A percentile compares a stretch with the other conserved stretches of the same genome.
Evolutionary conservation across 2,113 vertebrate genomes (phyloP).

Genomic region (Verasper variegatus): DNA sequence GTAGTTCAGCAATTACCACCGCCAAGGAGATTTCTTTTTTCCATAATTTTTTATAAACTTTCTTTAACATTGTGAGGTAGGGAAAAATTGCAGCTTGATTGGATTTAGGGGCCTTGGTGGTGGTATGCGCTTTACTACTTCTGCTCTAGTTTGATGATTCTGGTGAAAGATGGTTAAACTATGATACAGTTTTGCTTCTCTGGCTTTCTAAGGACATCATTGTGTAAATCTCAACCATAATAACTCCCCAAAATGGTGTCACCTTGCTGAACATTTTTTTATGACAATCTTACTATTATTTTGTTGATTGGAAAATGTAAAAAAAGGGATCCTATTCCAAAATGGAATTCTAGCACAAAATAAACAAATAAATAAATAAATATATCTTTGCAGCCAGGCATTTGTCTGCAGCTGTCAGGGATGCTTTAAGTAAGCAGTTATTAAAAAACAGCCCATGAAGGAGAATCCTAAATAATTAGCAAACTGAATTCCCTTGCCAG

Average conservation of each 20-base stretch:
- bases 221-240: too few species aligned
- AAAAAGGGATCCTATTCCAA: slow-evolving; percentile 1
- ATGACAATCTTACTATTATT: neutral
- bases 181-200: too few species aligned
- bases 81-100: too few species aligned
- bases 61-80: too few species aligned
- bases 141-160: too few species aligned
- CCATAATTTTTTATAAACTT: too few species aligned
- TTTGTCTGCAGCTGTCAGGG: slow-evolving; percentile 51
- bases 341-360: slow-evolving; percentile 9
- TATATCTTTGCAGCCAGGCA: slow-evolving; percentile 19
- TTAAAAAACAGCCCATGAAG: slow-evolving; percentile 46
- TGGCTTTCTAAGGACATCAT: too few species aligned
- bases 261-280: neutral
- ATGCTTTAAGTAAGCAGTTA: slow-evolving; percentile 52
- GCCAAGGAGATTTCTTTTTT: too few species aligned
- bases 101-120: too few species aligned
- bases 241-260: neutral
- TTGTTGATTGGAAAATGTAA: slow-evolving; percentile 5
- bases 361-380: neutral
- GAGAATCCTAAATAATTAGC: slow-evolving; percentile 59
- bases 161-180: too few species aligned
- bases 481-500: slow-evolving; percentile 35
- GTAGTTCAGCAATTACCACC: too few species aligned
- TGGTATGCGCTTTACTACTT: too few species aligned